A percentile compares a stretch with the other conserved stretches of the same genome.
These are phyloP conservation scores for Setophaga kirtlandii DNA, from an alignment of 2,113 vertebrate species.

Conservation along the genomic window DNA sequence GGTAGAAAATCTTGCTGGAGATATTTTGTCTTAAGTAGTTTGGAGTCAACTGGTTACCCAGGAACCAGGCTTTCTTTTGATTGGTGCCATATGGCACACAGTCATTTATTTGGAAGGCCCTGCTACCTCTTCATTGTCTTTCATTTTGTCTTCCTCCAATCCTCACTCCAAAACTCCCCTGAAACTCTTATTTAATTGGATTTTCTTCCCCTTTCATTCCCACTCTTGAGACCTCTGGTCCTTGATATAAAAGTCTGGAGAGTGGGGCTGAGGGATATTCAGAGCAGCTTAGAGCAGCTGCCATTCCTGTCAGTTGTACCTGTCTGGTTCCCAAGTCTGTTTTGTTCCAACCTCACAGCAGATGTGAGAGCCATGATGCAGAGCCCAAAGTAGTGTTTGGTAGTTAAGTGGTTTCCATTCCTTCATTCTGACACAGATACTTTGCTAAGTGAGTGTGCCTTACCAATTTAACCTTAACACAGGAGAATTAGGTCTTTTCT, in stretches of 20 bases:
- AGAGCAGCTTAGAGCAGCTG: background rate
- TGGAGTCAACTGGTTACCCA: background rate
- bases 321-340: background rate
- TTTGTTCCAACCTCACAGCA: background rate
- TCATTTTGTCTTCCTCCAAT: background rate
- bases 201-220: background rate
- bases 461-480: background rate
- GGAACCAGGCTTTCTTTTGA: background rate
- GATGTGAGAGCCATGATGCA: background rate
- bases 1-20: background rate
- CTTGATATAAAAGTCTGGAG: background rate
- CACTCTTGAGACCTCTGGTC: background rate
- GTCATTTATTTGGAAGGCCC: background rate
- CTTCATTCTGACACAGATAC: background rate
- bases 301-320: accelerated
- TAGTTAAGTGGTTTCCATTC: background rate
- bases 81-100: background rate
- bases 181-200: background rate
- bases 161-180: background rate
- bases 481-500: background rate
- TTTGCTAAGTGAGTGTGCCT: background rate
- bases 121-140: background rate
- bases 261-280: background rate
- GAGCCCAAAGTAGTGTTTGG: background rate
- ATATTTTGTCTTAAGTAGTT: background rate